These are phyloP conservation scores for Drosophila murphyi DNA, from an alignment of 1,140 invertebrate genomes.

Conservation along the genomic window DNA sequence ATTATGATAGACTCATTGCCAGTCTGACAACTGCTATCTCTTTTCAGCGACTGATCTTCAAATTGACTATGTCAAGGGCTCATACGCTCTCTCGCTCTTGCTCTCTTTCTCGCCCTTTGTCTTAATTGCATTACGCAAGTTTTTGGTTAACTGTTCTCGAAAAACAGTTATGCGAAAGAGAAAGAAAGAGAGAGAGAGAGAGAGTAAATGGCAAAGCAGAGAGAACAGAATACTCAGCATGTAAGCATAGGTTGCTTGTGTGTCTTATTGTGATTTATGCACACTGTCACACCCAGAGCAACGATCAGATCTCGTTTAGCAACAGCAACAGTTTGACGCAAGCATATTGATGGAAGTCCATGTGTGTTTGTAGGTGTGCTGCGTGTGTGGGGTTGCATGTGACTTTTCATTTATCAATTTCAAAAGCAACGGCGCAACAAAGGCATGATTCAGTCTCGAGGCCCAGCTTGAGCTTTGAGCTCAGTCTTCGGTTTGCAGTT, in stretches of 20 bases:
- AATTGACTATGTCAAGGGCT: slow-evolving; percentile 72
- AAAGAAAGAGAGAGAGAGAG: background rate
- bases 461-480: slow-evolving; percentile 13
- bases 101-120: slow-evolving; percentile 8
- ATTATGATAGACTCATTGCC: slow-evolving; percentile 42
- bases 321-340: slow-evolving; percentile 31
- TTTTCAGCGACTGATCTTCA: slow-evolving; percentile 31
- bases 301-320: slow-evolving; percentile 13
- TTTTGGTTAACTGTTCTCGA: slow-evolving; percentile 53
- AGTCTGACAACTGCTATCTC: slow-evolving; percentile 4
- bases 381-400: slow-evolving; percentile 24
- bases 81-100: slow-evolving; percentile 4
- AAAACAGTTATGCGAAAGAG: slow-evolving; percentile 40
- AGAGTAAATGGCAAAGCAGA: background rate
- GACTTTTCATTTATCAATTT: slow-evolving; percentile 63
- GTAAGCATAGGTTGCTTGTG: slow-evolving; percentile 6
- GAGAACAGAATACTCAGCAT: slow-evolving; percentile 13
- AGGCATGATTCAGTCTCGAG: slow-evolving; percentile 49
- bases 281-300: slow-evolving; percentile 35
- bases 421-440: slow-evolving; percentile 48
- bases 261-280: slow-evolving; percentile 39
- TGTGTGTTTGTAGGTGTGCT: background rate
- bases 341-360: slow-evolving; percentile 26
- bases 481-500: slow-evolving; percentile 26
- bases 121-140: slow-evolving; percentile 76